Evolutionary conservation across 2,797 vertebrate genomes (phyloP).

Genomic region (Fringilla coelebs): DNA sequence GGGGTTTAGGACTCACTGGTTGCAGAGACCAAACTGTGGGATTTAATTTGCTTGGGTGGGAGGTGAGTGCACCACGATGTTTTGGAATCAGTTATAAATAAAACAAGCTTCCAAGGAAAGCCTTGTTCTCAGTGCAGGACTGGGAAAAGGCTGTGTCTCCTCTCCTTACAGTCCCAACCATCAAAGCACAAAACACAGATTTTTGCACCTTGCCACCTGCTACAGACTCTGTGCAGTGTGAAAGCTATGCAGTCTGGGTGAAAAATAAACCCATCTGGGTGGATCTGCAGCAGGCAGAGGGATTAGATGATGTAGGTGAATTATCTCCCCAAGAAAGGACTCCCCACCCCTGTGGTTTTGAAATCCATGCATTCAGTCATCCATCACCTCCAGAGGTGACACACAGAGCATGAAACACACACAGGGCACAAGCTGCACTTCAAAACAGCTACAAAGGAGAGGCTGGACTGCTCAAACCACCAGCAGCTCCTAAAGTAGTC

Average conservation of each 20-base stretch:
- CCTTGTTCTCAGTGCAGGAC: background rate
- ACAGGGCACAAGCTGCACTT: too few relatives aligned
- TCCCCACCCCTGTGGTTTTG: too few relatives aligned
- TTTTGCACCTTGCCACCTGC: background rate
- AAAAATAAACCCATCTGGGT: background rate
- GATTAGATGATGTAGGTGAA: background rate
- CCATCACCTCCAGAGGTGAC: too few relatives aligned
- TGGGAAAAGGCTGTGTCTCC: background rate
- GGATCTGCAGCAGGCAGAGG: background rate
- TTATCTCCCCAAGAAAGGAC: too few relatives aligned
- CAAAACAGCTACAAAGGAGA: too few relatives aligned
- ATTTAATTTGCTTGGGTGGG: background rate
- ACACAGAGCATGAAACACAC: too few relatives aligned
- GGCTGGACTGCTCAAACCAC: too few relatives aligned
- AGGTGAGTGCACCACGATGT: accelerated
- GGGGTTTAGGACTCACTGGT: background rate
- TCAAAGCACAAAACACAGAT: background rate
- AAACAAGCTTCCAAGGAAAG: background rate
- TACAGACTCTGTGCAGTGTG: background rate
- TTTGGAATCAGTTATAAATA: background rate
- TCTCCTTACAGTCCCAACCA: background rate
- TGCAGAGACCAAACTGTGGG: background rate
- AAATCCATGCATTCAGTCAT: too few relatives aligned
- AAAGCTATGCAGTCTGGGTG: background rate
- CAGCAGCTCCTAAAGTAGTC: too few relatives aligned